Base-by-base conservation (phyloP, 2,797 vertebrate species). In the Sebastes oblongus region DNA sequence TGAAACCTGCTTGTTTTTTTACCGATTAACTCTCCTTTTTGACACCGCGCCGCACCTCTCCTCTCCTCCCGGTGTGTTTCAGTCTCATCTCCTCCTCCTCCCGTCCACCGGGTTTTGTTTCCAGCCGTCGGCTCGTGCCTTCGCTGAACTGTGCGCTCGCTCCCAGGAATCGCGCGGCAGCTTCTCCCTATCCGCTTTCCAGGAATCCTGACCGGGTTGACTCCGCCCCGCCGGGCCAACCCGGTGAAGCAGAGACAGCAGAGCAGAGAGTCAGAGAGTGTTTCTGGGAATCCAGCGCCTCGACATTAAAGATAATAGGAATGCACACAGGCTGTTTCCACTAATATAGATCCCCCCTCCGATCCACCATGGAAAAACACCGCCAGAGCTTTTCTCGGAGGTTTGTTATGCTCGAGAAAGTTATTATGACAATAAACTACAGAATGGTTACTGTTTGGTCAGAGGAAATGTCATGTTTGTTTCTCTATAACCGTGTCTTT, bases 131-230 rank as follows among this genome's bases (percentile, higher is more conserved):
- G 66, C 61, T 72, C 30, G 46, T 24, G 77, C 30, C 69, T 91
- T 88, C 91, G 78, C 82, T 76, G 90, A 90, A 88, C 66, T 77
- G 76, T 42, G 64, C 82, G 80, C 86, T 78, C 86, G 69, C 84
- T 94, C 92, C 92, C 84, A 87, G 87, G 86, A 92, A 54, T 46
- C 78, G 88, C 88, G 82, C 88, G 66, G 75, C 77, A 72, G 85
- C 96, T 97, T 95, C 96, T 90, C 82, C 80, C 81, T 87, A 93
- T 84, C 77, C 84, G 92, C 93, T 94, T 95, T 94, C 94, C 94
- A 95, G 91, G 94, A 95, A 95, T 91, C 50, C 79, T 87, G 61
- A 88, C 84, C 64, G 89, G 74, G 75, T 30, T 86, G 86, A 79
- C 94, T 89, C 93, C 94, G 92, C 94, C 94, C 92, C 86, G 81